Evolutionary conservation across 2,113 vertebrate genomes (phyloP).

Genomic region (Dendropsophus ebraccatus): DNA sequence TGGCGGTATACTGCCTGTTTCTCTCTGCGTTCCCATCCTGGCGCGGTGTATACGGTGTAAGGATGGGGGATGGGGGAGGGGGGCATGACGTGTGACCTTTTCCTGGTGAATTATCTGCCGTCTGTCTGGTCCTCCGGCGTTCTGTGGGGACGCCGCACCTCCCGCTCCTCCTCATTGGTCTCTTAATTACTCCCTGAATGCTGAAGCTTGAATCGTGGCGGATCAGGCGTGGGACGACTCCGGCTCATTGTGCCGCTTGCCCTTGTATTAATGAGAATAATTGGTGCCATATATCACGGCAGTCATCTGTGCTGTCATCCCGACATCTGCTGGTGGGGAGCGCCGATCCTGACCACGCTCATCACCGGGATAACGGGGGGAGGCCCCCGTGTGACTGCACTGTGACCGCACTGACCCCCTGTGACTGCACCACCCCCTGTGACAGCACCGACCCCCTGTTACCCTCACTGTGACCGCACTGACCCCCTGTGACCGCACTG

Average conservation of each 20-base stretch:
- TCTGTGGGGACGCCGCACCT: background rate
- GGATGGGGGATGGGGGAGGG: no score
- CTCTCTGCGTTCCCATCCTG: no score
- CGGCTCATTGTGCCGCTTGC: constrained; percentile 14
- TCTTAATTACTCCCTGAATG: constrained; percentile 52
- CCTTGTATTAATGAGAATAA: constrained; percentile 53
- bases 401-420: no score
- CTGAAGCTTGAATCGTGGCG: constrained; percentile 39
- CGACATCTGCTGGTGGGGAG: constrained; percentile 40
- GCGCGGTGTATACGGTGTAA: no score
- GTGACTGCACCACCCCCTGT: no score
- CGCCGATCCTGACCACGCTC: background rate
- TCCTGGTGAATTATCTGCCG: constrained; percentile 31
- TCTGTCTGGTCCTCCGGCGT: constrained; percentile 11
- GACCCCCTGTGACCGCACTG: no score
- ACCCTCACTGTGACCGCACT: no score
- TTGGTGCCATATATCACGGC: constrained; percentile 18
- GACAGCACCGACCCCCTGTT: no score
- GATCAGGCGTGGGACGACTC: constrained; percentile 14
- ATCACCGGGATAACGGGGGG: background rate
- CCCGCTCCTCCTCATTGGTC: constrained; percentile 26
- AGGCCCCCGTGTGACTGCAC: no score
- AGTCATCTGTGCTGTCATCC: background rate
- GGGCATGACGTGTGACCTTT: constrained; percentile 39
- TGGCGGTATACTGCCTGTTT: no score